Conservation (phyloP, 2,113 vertebrate species). For the Menidia beryllina region DNA sequence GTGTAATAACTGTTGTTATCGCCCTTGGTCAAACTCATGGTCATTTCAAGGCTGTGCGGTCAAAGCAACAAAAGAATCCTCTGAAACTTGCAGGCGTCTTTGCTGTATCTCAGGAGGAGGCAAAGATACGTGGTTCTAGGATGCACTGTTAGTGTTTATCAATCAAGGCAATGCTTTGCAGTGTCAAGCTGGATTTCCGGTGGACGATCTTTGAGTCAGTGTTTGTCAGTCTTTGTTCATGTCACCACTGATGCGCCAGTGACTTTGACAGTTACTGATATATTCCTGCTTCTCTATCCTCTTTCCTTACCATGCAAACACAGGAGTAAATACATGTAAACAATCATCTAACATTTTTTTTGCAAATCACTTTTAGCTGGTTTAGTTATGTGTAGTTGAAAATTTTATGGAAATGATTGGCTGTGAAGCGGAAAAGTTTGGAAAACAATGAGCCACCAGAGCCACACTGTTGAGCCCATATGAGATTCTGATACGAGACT, state of each 20-base stretch:
- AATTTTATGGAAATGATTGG: constrained; percentile 16
- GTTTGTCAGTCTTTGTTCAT: constrained; percentile 17
- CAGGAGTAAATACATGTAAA: background rate
- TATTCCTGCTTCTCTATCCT: constrained; percentile 11
- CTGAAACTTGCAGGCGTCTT: constrained; percentile 7
- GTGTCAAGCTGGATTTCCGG: background rate
- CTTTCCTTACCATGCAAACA: background rate
- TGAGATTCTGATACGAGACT: constrained; percentile 10
- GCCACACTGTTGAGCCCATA: constrained; percentile 7
- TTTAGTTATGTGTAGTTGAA: constrained; percentile 2
- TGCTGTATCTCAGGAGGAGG: background rate
- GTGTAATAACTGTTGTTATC: constrained; percentile 49
- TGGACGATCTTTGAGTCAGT: constrained; percentile 19
- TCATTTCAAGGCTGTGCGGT: constrained; percentile 3
- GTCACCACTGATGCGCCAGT: constrained; percentile 12
- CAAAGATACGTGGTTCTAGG: constrained; percentile 11
- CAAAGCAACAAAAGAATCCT: constrained; percentile 12
- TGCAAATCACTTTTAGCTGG: constrained; percentile 11
- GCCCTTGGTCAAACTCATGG: constrained; percentile 34
- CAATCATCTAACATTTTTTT: background rate
- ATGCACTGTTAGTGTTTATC: constrained; percentile 7
- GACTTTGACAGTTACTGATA: constrained; percentile 19
- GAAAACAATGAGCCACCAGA: constrained; percentile 10
- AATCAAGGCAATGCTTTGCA: constrained; percentile 4
- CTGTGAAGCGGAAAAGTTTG: background rate